These are phyloP conservation scores for Glyphotaelius pellucidus DNA, from an alignment of 2,888 invertebrate genomes.

Conservation along the genomic window DNA sequence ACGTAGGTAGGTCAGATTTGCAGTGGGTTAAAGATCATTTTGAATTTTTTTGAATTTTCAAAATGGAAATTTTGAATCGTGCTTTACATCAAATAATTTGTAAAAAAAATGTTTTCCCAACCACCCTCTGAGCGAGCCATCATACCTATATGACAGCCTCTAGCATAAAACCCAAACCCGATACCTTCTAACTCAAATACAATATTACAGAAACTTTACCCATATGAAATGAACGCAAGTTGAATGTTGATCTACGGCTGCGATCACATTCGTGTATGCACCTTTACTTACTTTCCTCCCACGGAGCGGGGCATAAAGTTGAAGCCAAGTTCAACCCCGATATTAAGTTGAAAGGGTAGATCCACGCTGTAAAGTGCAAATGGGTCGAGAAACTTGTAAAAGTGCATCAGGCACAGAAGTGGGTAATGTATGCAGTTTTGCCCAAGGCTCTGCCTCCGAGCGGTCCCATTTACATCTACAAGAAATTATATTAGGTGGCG, in stretches of 20 bases:
- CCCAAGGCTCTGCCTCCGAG: neutral
- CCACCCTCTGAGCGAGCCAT: too few relatives aligned
- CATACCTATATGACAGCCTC: neutral
- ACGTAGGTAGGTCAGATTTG: too few relatives aligned
- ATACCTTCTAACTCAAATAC: neutral
- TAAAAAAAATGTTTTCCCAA: too few relatives aligned
- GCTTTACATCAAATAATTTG: too few relatives aligned
- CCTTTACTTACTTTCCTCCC: neutral
- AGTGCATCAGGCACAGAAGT: neutral
- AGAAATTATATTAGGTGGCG: neutral
- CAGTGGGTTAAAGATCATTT: too few relatives aligned
- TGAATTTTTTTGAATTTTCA: too few relatives aligned
- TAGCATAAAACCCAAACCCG: neutral
- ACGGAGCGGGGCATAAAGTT: neutral
- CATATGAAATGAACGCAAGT: neutral
- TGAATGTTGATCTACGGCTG: neutral
- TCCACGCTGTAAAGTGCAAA: neutral
- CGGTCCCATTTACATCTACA: neutral
- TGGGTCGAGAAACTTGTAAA: neutral
- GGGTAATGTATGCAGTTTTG: neutral
- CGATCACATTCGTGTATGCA: neutral
- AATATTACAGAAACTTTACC: neutral
- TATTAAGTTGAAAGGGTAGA: constrained; percentile 2
- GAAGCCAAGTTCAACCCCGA: neutral
- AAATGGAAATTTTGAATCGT: too few relatives aligned